Conservation (phyloP, 2,888 invertebrate genomes). For the Incurvaria masculella region DNA sequence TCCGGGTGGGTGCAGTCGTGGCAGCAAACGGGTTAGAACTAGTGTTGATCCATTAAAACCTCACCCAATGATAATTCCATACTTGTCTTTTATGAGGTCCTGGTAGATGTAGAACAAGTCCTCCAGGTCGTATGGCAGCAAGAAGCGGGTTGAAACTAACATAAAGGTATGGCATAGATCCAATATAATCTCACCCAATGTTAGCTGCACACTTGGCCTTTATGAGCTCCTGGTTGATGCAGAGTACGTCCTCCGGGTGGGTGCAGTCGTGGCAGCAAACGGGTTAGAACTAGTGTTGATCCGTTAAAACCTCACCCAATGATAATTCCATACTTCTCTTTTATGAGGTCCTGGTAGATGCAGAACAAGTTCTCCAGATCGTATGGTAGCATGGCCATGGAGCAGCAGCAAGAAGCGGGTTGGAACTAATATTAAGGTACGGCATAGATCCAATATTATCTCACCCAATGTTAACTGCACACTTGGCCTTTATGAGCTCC, state of each 20-base stretch:
- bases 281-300: too few relatives aligned
- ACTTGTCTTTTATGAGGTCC: constrained; percentile 40
- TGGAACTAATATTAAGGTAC: neutral
- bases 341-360: constrained; percentile 40
- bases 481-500: constrained; percentile 40
- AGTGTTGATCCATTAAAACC: too few relatives aligned
- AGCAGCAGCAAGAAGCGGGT: too few relatives aligned
- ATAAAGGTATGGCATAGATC: too few relatives aligned
- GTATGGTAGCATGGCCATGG: too few relatives aligned
- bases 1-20: constrained; percentile 26
- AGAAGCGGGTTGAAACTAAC: too few relatives aligned
- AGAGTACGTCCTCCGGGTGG: constrained; percentile 26
- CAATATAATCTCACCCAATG: constrained; percentile 43
- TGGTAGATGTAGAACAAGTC: constrained; percentile 31
- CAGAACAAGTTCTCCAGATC: constrained; percentile 26
- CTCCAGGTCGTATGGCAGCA: constrained; percentile 27
- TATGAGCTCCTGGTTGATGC: constrained; percentile 38
- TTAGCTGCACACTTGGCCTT: constrained; percentile 37
- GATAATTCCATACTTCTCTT: constrained; percentile 35
- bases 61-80: constrained; percentile 40
- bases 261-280: constrained; percentile 26
- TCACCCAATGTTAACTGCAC: constrained; percentile 40
- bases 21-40: too few relatives aligned
- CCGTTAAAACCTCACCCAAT: constrained; percentile 46
- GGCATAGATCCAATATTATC: too few relatives aligned